Evolutionary conservation across 92 coral and sea anemone species (phyloP), one percentile per base, ranked within the genome.

Genomic region (Phenganax stokvisi): DNA sequence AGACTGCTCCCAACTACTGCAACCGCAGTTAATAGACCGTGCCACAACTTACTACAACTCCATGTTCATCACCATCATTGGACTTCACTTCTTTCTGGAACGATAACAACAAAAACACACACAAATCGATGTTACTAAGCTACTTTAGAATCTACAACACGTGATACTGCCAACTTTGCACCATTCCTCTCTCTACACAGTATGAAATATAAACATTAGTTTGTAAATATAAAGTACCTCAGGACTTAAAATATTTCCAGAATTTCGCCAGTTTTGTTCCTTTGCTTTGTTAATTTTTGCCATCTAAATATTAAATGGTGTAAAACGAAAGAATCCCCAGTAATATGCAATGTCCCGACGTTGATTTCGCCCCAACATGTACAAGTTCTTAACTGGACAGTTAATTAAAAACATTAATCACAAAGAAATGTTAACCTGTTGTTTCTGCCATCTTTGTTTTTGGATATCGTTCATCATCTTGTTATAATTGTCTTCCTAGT

Each of bases 381-480:
- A 63, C 31, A 16, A n/a, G 30, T 37, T 37, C 47, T 5, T 37
- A 37, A 37, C 5, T 37, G 47, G 47, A 37, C 47, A 37, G 47
- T 37, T 37, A 37, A 15, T 3, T 6, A 61, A 17, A 4, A 13
- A 4, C 27, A 30, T 60, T 58, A 9, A 28, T 3, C 6, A 37
- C 47, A 12, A 37, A 67, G 8, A 68, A 6, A 56, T 70, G 17
- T 72, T 6, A 69, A 91, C 96, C 92, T 89, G 97, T 66, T 94
- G 98, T 69, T 88, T 90, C 77, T 94, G 94, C 98, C 98, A 91
- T 73, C 98, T 87, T 77, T 94, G 98, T 72, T 94, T 92, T 61
- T 94, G 98, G 13, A 94, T 91, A 72, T 89, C 89, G 87, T 94
- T 90, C 94, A 94, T 90, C 55, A 90, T 86, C 7, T 94, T 91